Evolutionary conservation across 2,113 vertebrate species (phyloP).

Genomic region (Lipophrys pholis): DNA sequence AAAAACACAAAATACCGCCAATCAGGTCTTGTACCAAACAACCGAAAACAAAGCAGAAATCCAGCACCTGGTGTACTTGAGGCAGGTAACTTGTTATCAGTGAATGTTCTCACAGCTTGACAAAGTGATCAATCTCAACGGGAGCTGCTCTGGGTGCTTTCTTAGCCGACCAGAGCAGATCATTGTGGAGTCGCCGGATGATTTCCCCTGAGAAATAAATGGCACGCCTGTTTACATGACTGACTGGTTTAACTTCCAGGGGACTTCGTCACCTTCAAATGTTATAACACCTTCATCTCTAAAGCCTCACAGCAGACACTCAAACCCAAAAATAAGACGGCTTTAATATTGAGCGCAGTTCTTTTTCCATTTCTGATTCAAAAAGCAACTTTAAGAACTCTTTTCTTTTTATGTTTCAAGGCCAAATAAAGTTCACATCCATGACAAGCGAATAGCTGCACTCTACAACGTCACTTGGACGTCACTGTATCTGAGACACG

Average conservation of each 20-base stretch:
- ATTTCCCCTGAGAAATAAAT: conserved; percentile 51
- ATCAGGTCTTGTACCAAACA: neutral
- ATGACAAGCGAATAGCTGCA: too few species aligned
- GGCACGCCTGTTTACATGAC: conserved; percentile 42
- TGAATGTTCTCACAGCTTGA: conserved; percentile 29
- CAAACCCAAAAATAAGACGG: neutral
- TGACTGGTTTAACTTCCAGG: conserved; percentile 30
- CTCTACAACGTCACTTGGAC: too few species aligned
- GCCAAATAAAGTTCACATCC: too few species aligned
- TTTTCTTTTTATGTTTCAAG: too few species aligned
- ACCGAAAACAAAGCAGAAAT: too few species aligned
- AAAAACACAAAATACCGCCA: neutral
- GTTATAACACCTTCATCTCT: conserved; percentile 17
- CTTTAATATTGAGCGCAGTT: neutral
- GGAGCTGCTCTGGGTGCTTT: conserved; percentile 7
- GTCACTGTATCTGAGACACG: too few species aligned
- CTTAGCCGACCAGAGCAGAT: conserved; percentile 19
- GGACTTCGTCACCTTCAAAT: conserved; percentile 21
- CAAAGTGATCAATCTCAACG: conserved; percentile 16
- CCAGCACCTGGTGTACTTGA: conserved; percentile 1
- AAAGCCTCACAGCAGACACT: neutral
- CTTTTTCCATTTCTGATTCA: neutral
- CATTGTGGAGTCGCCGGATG: conserved; percentile 19
- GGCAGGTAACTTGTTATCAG: conserved; percentile 26
- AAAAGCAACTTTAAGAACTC: neutral